A percentile compares a stretch with the other conserved stretches of the same genome.
These are phyloP conservation scores for Brachionus rubens DNA, from an alignment of 1,140 invertebrate genomes.

Conservation along the genomic window DNA sequence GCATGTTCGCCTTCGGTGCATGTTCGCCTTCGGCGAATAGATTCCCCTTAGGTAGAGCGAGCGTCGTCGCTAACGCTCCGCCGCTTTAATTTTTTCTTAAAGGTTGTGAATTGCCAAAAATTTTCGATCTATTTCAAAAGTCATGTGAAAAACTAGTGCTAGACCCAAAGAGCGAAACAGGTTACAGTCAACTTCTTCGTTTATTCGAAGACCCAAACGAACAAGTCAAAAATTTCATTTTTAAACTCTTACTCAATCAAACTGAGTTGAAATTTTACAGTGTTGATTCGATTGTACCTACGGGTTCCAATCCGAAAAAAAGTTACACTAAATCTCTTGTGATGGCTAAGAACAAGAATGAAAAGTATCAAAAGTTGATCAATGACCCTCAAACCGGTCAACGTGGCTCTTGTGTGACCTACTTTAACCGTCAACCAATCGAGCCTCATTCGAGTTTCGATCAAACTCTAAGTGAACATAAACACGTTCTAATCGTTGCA, in stretches of 20 bases:
- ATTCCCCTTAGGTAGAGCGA: too few relatives aligned
- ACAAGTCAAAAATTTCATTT: background rate
- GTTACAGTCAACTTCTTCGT: background rate
- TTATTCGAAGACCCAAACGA: background rate
- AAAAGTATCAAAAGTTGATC: background rate
- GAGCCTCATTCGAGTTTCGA: background rate
- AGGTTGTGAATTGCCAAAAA: background rate
- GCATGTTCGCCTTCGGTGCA: too few relatives aligned
- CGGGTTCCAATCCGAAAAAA: background rate
- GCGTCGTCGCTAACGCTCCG: too few relatives aligned
- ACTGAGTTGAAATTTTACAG: background rate
- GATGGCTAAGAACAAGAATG: background rate
- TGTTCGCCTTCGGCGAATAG: too few relatives aligned
- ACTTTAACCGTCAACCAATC: background rate
- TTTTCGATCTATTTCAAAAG: background rate
- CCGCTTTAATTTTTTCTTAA: background rate
- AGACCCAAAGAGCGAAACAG: background rate
- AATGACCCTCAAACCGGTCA: conserved; percentile 11
- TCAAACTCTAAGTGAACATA: background rate
- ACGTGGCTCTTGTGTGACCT: conserved; percentile 1
- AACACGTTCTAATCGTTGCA: background rate
- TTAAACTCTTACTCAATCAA: background rate
- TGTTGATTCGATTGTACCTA: background rate
- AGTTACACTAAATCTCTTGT: background rate
- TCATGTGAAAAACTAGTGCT: background rate